Conservation (phyloP, 2,113 vertebrate genomes). For the Sardina pilchardus region DNA sequence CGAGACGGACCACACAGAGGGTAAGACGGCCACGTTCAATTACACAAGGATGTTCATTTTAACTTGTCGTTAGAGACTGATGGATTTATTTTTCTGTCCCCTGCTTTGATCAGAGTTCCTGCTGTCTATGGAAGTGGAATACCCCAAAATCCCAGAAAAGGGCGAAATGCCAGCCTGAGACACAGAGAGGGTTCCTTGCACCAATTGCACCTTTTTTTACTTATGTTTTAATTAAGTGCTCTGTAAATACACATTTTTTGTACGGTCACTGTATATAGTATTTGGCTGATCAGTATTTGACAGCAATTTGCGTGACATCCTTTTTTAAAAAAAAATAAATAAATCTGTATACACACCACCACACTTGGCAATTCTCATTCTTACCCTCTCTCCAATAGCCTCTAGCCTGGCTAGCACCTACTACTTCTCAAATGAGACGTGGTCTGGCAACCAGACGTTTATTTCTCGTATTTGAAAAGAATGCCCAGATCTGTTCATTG, state of each 20-base stretch:
- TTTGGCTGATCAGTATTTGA: background rate
- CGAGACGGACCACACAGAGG: constrained; percentile 86
- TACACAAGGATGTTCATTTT: background rate
- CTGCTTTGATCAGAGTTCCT: constrained; percentile 70
- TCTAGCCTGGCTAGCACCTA: too few relatives aligned
- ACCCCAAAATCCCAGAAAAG: constrained; percentile 70
- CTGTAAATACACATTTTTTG: background rate
- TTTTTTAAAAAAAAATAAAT: too few relatives aligned
- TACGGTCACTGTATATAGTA: background rate
- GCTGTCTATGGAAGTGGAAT: constrained; percentile 79
- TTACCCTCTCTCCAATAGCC: too few relatives aligned
- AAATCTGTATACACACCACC: too few relatives aligned
- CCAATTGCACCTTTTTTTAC: background rate
- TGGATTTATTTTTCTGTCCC: constrained; percentile 20
- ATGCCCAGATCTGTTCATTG: too few relatives aligned
- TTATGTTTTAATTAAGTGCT: background rate
- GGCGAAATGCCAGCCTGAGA: constrained; percentile 48
- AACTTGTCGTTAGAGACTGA: background rate
- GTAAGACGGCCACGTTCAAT: constrained; percentile 61
- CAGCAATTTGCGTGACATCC: too few relatives aligned
- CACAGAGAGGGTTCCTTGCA: background rate
- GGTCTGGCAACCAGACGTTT: too few relatives aligned
- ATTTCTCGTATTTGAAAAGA: too few relatives aligned
- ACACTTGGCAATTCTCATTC: too few relatives aligned
- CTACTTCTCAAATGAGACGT: too few relatives aligned